Conservation (phyloP, 2,888 invertebrate genomes). For the Chesias legatella region DNA sequence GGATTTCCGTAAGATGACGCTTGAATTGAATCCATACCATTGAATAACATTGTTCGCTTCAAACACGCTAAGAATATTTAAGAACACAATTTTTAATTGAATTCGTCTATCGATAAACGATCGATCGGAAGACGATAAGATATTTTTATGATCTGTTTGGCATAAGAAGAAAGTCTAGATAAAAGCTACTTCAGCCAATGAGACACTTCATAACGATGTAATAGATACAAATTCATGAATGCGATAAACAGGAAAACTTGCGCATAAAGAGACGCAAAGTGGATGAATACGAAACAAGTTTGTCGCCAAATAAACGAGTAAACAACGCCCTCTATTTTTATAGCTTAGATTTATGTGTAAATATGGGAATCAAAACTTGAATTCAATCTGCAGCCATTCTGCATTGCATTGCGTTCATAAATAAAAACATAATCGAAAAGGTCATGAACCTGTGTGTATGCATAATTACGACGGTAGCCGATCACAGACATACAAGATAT, state of each 20-base stretch:
- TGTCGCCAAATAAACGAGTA: conserved; percentile 30
- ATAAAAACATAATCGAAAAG: conserved; percentile 27
- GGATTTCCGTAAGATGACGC: conserved; percentile 28
- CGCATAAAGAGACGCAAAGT: conserved; percentile 23
- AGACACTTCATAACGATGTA: background rate
- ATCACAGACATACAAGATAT: conserved; percentile 20
- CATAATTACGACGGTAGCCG: conserved; percentile 26
- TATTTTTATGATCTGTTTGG: too few relatives aligned
- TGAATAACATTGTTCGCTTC: conserved; percentile 14
- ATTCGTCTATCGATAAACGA: background rate
- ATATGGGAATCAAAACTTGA: conserved; percentile 34
- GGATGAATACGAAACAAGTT: conserved; percentile 36
- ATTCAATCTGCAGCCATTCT: conserved; percentile 25
- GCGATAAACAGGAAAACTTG: conserved; percentile 29
- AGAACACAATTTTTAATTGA: conserved; percentile 3
- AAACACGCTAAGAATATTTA: conserved; percentile 19
- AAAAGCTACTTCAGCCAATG: conserved; percentile 1
- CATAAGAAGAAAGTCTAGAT: background rate
- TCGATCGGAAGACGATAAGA: background rate
- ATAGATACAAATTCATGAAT: conserved; percentile 1
- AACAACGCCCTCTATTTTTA: conserved; percentile 33
- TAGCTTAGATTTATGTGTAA: conserved; percentile 28
- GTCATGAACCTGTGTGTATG: conserved; percentile 30
- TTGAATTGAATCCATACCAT: conserved; percentile 19
- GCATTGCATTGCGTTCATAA: conserved; percentile 23